Evolutionary conservation across 2,888 invertebrate species (phyloP), one percentile per base, ranked within the genome.

Genomic region (Lypha dubia): DNA sequence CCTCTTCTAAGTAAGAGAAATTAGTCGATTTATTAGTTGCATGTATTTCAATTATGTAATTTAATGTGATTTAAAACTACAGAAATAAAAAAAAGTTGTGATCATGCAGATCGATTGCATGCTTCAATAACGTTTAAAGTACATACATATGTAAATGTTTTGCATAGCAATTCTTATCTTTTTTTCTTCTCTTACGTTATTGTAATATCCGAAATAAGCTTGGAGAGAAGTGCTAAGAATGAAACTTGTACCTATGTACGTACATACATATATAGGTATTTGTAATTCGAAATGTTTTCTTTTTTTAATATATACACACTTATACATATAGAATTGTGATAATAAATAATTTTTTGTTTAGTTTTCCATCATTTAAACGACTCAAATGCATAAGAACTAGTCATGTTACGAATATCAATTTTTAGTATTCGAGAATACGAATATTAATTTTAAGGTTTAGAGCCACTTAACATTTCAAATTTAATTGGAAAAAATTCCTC

Each of bases 101-200:
- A 17, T 76, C 68, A 41, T 49, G 56, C 13, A 41, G 7, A 74
- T 74, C 38, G 7, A 74, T 74, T 28, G 83, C 83, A 83, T 83
- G 83, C 41, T 68, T 32, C 51, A 20, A 44, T 20, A 28, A 41
- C 17, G 3, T 56, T 53, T 28, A 7, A 11, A 3, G 17, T 56
- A 11, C 11, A 22, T 28, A 11, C 3, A 11, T 11, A 38, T 3
- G 13, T 38, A 49, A n/a, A 35, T 60, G 17, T 60, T 38, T 60
- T 60, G 20, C 20, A 20, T 49, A 49, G 1, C 1, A 8, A 8
- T 3, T 49, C 1, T 20, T 49, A 46, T n/a, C 4, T 46, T 46
- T n/a, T 46, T 46, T 46, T 1, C 46, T 13, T 38, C 13, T 38
- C 3, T 11, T 3, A 13, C 11, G 15, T 44, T 44, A 38, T 15